A percentile compares a stretch with the other conserved stretches of the same genome.
Conservation (phyloP, 2,888 invertebrate species). For the Ectropis crepuscularia region DNA sequence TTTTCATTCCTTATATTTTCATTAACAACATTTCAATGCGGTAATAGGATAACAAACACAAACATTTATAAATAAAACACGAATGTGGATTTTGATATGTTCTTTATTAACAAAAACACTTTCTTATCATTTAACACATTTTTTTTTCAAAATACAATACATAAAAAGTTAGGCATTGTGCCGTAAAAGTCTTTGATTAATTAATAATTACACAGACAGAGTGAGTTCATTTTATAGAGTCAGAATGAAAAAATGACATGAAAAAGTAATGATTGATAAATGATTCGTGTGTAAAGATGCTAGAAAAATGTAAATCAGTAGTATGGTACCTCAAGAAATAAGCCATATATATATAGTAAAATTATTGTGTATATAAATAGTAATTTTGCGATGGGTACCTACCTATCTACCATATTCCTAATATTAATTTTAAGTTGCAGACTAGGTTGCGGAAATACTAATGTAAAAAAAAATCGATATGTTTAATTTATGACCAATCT, state of each 20-base stretch:
- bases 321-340: constrained; percentile 9
- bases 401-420: constrained; percentile 9
- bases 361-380: not conserved
- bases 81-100: constrained; percentile 64
- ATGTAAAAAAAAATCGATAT: constrained; percentile 47
- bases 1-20: too few species aligned
- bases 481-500: constrained; percentile 42
- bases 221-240: constrained; percentile 78
- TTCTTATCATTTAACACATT: constrained; percentile 78
- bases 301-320: constrained; percentile 13
- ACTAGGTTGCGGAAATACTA: constrained; percentile 39
- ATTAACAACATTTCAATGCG: too few species aligned
- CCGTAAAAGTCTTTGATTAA: constrained; percentile 80
- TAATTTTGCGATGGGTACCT: constrained; percentile 20
- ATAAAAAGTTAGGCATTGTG: constrained; percentile 81
- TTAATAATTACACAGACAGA: constrained; percentile 70
- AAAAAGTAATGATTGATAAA: constrained; percentile 20
- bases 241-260: constrained; percentile 45
- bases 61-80: constrained; percentile 60
- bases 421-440: constrained; percentile 11
- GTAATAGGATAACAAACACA: not conserved
- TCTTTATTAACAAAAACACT: constrained; percentile 67
- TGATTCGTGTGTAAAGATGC: constrained; percentile 12
- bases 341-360: constrained; percentile 7
- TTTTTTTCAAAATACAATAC: constrained; percentile 71